Percentiles rank a stretch among this genome's conserved stretches.
Evolutionary conservation across 2,797 vertebrate genomes (phyloP).

Genomic region (Macropodus opercularis): DNA sequence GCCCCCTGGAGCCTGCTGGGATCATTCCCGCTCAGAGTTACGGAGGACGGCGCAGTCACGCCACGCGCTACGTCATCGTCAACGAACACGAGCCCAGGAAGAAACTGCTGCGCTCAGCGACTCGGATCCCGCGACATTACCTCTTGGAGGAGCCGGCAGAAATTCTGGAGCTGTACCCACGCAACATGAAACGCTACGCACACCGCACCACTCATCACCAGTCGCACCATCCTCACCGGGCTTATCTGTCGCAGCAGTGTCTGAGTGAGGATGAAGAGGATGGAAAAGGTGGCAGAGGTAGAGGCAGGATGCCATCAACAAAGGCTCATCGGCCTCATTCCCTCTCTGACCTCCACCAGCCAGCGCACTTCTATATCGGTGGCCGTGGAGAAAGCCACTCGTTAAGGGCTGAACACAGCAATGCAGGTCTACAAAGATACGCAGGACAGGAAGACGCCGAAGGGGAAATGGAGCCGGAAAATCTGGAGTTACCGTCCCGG

Average conservation of each 20-base stretch:
- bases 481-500: constrained; percentile 61
- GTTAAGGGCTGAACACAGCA: constrained; percentile 61
- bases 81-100: constrained; percentile 85
- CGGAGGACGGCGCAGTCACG: constrained; percentile 69
- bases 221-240: constrained; percentile 50
- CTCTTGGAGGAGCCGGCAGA: constrained; percentile 80
- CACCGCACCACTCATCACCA: constrained; percentile 65
- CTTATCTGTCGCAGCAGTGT: constrained; percentile 76
- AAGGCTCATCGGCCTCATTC: constrained; percentile 79
- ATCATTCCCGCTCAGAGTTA: constrained; percentile 73
- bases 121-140: constrained; percentile 84
- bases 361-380: constrained; percentile 84
- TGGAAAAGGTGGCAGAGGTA: constrained; percentile 75
- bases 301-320: constrained; percentile 51
- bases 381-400: constrained; percentile 74
- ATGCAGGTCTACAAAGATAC: constrained; percentile 55
- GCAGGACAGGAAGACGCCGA: constrained; percentile 69
- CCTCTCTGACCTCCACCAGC: constrained; percentile 83
- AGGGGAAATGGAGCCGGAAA: constrained; percentile 67
- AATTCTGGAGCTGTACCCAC: constrained; percentile 84
- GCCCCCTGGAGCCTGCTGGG: constrained; percentile 54
- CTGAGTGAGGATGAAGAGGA: constrained; percentile 86
- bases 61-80: constrained; percentile 86
- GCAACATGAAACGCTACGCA: constrained; percentile 76
- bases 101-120: constrained; percentile 79